These are phyloP conservation scores for Octopus sinensis DNA, from an alignment of 1,140 invertebrate genomes.

Conservation along the genomic window DNA sequence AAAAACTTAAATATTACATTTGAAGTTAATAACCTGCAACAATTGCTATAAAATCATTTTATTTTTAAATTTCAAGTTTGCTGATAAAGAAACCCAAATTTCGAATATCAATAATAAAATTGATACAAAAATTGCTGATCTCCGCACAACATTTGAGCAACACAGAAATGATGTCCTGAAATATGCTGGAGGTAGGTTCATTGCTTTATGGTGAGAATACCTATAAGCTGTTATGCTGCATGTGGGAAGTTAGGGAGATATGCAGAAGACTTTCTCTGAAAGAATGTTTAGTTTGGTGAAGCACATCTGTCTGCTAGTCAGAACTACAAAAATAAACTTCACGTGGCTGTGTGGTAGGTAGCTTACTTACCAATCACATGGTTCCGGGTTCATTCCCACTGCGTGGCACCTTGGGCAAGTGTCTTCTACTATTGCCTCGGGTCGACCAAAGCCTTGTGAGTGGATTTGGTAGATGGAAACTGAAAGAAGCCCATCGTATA, in stretches of 20 bases:
- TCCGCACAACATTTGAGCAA: conserved; percentile 50
- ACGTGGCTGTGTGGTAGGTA: neutral
- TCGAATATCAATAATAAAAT: conserved; percentile 52
- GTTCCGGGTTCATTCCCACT: neutral
- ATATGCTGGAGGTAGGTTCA: conserved; percentile 44
- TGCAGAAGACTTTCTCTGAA: neutral
- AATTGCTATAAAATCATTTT: neutral
- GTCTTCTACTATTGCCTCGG: no score
- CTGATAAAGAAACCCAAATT: conserved; percentile 46
- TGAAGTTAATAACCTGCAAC: no score
- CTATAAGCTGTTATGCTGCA: neutral
- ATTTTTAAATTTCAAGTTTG: conserved; percentile 41
- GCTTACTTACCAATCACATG: neutral
- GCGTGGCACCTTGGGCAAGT: no score
- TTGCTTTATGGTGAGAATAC: neutral
- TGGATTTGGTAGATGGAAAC: no score
- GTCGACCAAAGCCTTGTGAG: no score
- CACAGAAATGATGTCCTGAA: conserved; percentile 55
- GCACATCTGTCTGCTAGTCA: neutral
- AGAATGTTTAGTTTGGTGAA: neutral
- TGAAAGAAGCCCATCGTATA: no score
- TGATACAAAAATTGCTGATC: conserved; percentile 52
- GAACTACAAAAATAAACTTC: neutral
- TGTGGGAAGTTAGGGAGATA: neutral
- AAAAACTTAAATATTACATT: no score